A percentile compares a stretch with the other conserved stretches of the same genome.
Evolutionary conservation across 2,797 vertebrate species (phyloP).

Genomic region (Triplophysa bombifrons): DNA sequence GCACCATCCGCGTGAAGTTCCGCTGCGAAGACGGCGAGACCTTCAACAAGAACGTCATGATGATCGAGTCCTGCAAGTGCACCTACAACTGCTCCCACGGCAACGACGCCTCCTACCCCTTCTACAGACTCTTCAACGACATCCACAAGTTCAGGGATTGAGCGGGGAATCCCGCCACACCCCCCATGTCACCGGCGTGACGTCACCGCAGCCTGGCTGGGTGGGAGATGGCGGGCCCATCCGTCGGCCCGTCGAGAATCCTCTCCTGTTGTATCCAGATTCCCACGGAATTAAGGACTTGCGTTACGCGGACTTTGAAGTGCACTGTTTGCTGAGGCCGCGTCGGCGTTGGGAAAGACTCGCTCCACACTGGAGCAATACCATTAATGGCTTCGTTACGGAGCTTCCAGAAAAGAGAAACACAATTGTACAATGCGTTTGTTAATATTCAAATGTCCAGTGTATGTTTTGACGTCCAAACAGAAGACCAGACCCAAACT

Average conservation of each 20-base stretch:
- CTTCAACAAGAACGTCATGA: slow-evolving; percentile 97
- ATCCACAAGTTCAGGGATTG: slow-evolving; percentile 99
- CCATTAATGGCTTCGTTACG: slow-evolving; percentile 92
- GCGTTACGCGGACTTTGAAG: slow-evolving; percentile 80
- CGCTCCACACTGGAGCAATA: slow-evolving; percentile 96
- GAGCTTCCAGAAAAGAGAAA: slow-evolving; percentile 85
- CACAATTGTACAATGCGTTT: slow-evolving; percentile 73
- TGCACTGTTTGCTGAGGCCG: slow-evolving; percentile 89
- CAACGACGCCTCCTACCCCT: slow-evolving; percentile 89
- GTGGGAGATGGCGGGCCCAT: slow-evolving; percentile 60
- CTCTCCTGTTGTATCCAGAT: slow-evolving; percentile 80
- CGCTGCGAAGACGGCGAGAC: slow-evolving; percentile 94
- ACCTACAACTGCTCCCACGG: slow-evolving; percentile 90
- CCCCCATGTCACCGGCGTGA: slow-evolving; percentile 8
- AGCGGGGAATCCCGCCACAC: slow-evolving; percentile 58
- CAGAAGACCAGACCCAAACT: slow-evolving; percentile 74
- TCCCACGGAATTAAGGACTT: slow-evolving; percentile 82
- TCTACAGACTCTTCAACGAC: slow-evolving; percentile 97
- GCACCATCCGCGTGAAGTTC: slow-evolving; percentile 94
- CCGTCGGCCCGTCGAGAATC: slow-evolving; percentile 76
- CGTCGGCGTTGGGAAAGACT: slow-evolving; percentile 74
- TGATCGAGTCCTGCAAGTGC: slow-evolving; percentile 98
- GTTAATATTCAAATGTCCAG: slow-evolving; percentile 74
- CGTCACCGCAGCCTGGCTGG: slow-evolving; percentile 59
- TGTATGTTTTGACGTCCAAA: slow-evolving; percentile 80